phyloP scores from a whole-genome alignment of 2,888 invertebrate genomes.

The Lapara coniferarum region DNA sequence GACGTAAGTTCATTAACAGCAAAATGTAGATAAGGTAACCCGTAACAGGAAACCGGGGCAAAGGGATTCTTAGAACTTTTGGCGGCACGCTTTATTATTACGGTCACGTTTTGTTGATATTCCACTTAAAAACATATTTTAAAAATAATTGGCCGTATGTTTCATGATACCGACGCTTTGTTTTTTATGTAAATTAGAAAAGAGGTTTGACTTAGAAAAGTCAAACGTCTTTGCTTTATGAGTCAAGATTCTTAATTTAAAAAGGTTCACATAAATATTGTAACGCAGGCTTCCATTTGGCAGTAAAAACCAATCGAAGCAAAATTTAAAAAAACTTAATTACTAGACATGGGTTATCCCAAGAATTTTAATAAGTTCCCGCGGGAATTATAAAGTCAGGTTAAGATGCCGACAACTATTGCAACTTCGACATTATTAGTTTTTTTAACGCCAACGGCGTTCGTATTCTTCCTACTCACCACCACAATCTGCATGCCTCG shows the following conservation, averaged over 20 bases:
- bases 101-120: slow-evolving; percentile 4
- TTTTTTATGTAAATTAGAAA: background rate
- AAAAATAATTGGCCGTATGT: slow-evolving; percentile 16
- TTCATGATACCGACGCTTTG: background rate
- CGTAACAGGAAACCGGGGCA: slow-evolving; percentile 27
- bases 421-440: background rate
- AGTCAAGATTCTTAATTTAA: background rate
- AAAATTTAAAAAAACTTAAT: background rate
- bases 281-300: too few relatives aligned
- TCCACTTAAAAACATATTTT: background rate
- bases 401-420: background rate
- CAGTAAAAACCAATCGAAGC: background rate
- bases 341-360: background rate
- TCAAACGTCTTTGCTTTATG: too few relatives aligned
- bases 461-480: slow-evolving; percentile 54
- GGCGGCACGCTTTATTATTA: slow-evolving; percentile 14
- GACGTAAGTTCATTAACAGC: slow-evolving; percentile 27
- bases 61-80: slow-evolving; percentile 28
- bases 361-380: slow-evolving; percentile 18
- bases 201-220: background rate
- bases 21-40: slow-evolving; percentile 26
- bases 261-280: background rate
- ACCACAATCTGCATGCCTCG: slow-evolving; percentile 56
- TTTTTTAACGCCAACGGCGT: background rate
- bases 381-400: slow-evolving; percentile 19